phyloP scores from a whole-genome alignment of 92 coral and sea anemone genomes.

The Phenganax stokvisi region DNA sequence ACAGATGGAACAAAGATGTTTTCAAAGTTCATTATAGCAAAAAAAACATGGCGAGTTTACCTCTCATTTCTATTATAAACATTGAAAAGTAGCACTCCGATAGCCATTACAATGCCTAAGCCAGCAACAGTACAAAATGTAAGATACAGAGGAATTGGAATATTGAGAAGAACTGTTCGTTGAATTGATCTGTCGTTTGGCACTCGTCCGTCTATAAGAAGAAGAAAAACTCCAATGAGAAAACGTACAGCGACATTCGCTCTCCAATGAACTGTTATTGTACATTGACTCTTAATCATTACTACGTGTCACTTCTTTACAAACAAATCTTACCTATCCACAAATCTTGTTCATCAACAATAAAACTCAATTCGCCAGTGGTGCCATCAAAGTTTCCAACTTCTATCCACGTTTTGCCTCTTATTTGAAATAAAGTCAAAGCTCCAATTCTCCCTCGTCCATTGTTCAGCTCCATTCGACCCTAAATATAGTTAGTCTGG shows the following conservation, averaged over 20 bases:
- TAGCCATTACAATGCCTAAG: conserved; percentile 65
- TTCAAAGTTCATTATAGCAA: no score
- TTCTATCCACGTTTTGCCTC: background rate
- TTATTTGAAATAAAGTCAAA: background rate
- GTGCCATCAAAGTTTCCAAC: conserved; percentile 17
- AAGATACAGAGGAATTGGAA: conserved; percentile 39
- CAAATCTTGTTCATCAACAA: background rate
- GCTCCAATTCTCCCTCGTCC: background rate
- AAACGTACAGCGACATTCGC: background rate
- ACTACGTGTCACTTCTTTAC: background rate
- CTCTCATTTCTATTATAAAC: conserved; percentile 72
- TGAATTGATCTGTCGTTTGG: conserved; percentile 54
- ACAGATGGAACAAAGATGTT: background rate
- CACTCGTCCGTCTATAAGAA: conserved; percentile 50
- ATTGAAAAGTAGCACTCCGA: conserved; percentile 65
- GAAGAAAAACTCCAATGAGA: background rate
- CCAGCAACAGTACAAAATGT: conserved; percentile 53
- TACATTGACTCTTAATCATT: no score
- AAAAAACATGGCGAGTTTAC: conserved; percentile 36
- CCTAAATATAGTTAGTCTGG: background rate
- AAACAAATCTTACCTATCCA: conserved; percentile 30
- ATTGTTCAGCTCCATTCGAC: background rate
- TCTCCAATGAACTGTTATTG: conserved; percentile 11
- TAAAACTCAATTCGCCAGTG: background rate
- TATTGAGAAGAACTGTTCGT: conserved; percentile 36